Conservation (phyloP, 2,888 invertebrate genomes). For the Urechis unicinctus region DNA sequence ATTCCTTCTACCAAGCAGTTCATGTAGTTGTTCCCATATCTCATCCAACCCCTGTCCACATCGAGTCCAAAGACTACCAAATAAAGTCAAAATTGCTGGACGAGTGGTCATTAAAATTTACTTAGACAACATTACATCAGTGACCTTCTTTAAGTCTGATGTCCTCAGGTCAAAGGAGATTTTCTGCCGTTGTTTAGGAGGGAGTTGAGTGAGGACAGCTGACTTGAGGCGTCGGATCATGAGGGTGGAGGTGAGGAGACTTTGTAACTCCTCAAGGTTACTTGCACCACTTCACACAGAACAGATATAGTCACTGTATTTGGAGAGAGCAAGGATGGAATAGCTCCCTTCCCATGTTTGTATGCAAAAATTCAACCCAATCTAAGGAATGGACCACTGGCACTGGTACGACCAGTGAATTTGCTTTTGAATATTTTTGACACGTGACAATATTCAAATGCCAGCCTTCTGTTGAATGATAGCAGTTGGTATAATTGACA, state of each 20-base stretch:
- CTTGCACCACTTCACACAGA: conserved; percentile 35
- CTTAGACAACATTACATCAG: neutral
- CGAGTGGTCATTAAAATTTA: too few relatives aligned
- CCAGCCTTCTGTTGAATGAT: too few relatives aligned
- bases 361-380: neutral
- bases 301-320: neutral
- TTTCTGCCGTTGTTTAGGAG: conserved; percentile 42
- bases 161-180: conserved; percentile 42
- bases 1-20: conserved; percentile 3
- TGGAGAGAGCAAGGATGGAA: neutral
- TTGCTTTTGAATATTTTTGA: too few relatives aligned
- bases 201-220: conserved; percentile 40
- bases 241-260: conserved; percentile 23
- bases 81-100: too few relatives aligned
- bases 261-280: conserved; percentile 40
- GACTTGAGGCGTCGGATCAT: conserved; percentile 44
- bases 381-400: neutral
- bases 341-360: neutral
- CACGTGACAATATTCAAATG: too few relatives aligned
- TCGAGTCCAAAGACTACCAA: too few relatives aligned
- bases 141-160: conserved; percentile 38
- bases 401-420: too few relatives aligned
- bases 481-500: too few relatives aligned
- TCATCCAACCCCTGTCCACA: conserved; percentile 33
- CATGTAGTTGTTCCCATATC: conserved; percentile 30